Conservation (phyloP, 2,113 vertebrate species). For the Malaclemys terrapin region DNA sequence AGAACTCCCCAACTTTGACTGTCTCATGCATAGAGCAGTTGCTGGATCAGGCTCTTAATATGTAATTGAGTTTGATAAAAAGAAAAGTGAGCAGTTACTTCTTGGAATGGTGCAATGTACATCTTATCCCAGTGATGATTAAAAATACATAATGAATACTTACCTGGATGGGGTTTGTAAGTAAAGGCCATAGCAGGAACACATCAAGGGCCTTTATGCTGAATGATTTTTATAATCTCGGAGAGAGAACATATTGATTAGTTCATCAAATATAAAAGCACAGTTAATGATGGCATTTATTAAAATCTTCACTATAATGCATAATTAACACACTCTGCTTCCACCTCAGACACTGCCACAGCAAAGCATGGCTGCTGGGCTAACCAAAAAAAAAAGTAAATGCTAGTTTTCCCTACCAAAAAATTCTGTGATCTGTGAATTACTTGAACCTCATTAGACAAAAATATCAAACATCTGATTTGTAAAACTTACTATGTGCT, state of each 20-base stretch:
- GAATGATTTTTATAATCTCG: slow-evolving; percentile 68
- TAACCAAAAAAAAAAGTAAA: background rate
- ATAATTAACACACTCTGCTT: slow-evolving; percentile 56
- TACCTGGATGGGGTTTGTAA: slow-evolving; percentile 37
- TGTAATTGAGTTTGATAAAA: background rate
- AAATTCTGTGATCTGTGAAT: background rate
- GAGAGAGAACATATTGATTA: slow-evolving; percentile 72
- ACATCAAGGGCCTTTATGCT: background rate
- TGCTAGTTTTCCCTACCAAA: background rate
- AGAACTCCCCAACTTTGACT: background rate
- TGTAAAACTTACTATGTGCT: background rate
- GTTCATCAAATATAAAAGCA: slow-evolving; percentile 60
- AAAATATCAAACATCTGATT: background rate
- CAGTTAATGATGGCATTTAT: slow-evolving; percentile 56
- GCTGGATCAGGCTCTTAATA: background rate
- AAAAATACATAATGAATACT: slow-evolving; percentile 57
- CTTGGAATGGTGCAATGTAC: background rate
- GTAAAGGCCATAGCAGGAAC: background rate
- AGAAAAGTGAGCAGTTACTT: rapidly evolving
- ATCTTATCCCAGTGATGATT: background rate
- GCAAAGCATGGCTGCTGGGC: background rate
- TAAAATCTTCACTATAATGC: slow-evolving; percentile 56
- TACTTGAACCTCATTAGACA: background rate
- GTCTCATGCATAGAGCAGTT: background rate
- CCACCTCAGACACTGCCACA: background rate